phyloP scores from a whole-genome alignment of 2,888 invertebrate genomes.

The Marronus borbonicus region DNA sequence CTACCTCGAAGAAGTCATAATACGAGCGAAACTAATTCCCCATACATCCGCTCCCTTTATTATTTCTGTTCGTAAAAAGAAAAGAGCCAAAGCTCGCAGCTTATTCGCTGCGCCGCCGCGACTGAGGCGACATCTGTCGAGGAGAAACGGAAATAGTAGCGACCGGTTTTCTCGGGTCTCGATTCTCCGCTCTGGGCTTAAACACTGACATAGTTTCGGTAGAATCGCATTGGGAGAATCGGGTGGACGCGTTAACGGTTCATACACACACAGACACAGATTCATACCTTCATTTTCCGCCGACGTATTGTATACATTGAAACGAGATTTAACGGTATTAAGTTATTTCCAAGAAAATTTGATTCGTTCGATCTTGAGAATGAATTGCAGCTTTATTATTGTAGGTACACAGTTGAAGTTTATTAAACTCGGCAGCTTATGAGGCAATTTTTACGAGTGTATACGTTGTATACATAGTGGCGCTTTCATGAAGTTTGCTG shows the following conservation, averaged over 20 bases:
- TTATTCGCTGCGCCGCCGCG: not conserved
- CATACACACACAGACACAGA: not conserved
- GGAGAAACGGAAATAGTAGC: not conserved
- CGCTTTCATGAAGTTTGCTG: too few relatives aligned
- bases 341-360: conserved; percentile 17
- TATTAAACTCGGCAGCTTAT: conserved; percentile 6
- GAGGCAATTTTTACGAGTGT: conserved; percentile 2
- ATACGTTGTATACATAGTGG: too few relatives aligned
- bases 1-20: conserved; percentile 6
- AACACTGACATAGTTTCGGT: not conserved
- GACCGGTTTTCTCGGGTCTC: not conserved
- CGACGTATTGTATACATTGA: not conserved
- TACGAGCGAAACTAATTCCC: not conserved
- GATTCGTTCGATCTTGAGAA: not conserved
- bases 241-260: conserved; percentile 9
- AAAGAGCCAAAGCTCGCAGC: not conserved
- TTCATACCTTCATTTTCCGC: not conserved
- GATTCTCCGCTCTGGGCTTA: not conserved
- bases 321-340: conserved; percentile 12
- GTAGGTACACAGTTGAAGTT: not conserved
- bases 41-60: conserved; percentile 1
- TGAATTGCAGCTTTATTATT: conserved; percentile 22
- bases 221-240: not conserved
- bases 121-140: not conserved
- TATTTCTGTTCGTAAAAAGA: conserved; percentile 1